phyloP scores from a whole-genome alignment of 2,113 vertebrate species.

The Albula glossodonta region DNA sequence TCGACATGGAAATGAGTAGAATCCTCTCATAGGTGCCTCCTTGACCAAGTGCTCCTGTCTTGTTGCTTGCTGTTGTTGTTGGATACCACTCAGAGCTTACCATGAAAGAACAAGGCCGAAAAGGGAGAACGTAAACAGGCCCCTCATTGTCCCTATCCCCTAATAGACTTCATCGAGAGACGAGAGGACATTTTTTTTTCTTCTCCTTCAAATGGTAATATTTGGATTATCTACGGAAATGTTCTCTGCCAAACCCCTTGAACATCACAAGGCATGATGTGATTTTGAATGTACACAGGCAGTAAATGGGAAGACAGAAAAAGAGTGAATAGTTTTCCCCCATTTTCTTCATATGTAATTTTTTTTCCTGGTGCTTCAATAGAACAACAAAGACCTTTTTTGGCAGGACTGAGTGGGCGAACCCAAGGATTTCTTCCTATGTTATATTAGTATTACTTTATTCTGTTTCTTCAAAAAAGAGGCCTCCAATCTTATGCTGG shows the following conservation, averaged over 20 bases:
- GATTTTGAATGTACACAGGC: slow-evolving; percentile 14
- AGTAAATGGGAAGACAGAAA: background rate
- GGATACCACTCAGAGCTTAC: slow-evolving; percentile 32
- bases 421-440: no score
- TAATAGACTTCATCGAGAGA: slow-evolving; percentile 25
- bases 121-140: slow-evolving; percentile 32
- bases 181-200: slow-evolving; percentile 26
- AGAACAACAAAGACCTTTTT: no score
- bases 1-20: slow-evolving; percentile 29
- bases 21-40: slow-evolving; percentile 25
- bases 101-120: background rate
- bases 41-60: background rate
- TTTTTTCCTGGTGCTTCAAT: background rate
- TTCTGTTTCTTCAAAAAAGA: no score
- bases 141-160: slow-evolving; percentile 21
- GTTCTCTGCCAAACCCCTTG: slow-evolving; percentile 20
- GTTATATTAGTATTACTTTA: no score
- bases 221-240: slow-evolving; percentile 54
- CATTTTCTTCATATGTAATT: background rate
- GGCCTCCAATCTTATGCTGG: no score
- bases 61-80: slow-evolving; percentile 17
- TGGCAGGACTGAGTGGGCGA: no score
- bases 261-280: slow-evolving; percentile 8
- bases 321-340: background rate
- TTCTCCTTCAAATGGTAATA: slow-evolving; percentile 45